These are phyloP conservation scores for Archocentrus centrarchus DNA, from an alignment of 2,113 vertebrate species.

Conservation along the genomic window DNA sequence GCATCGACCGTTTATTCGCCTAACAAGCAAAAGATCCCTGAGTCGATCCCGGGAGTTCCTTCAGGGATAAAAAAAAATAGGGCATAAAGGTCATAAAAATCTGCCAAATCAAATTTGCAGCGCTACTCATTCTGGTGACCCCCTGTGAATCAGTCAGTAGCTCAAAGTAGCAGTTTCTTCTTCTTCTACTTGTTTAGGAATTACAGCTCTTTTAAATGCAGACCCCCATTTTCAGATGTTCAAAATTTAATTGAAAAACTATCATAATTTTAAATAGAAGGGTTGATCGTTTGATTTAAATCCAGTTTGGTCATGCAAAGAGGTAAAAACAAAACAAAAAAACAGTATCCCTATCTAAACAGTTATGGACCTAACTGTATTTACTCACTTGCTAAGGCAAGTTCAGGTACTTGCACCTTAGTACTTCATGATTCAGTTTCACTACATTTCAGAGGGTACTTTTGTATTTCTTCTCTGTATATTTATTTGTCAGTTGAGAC, in stretches of 20 bases:
- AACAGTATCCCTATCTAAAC: not conserved
- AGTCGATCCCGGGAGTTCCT: too few species aligned
- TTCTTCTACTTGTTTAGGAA: not conserved
- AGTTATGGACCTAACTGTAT: not conserved
- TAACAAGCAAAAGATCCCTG: too few species aligned
- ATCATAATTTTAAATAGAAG: not conserved
- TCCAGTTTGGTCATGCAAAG: not conserved
- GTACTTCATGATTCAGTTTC: too few species aligned
- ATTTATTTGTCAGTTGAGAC: too few species aligned
- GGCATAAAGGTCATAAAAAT: not conserved
- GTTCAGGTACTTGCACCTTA: not conserved
- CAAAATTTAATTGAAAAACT: not conserved
- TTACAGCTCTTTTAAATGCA: not conserved
- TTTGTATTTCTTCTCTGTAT: too few species aligned
- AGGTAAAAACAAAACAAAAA: not conserved
- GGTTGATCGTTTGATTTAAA: not conserved
- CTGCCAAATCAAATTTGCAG: not conserved
- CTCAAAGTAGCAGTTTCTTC: not conserved
- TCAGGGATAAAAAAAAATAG: too few species aligned
- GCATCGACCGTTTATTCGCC: not conserved
- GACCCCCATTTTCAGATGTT: not conserved
- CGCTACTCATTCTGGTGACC: not conserved
- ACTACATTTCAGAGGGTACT: too few species aligned
- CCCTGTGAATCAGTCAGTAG: not conserved
- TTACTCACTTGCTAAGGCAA: not conserved